Conservation (phyloP, 2,888 invertebrate genomes). For the Baronia brevicornis region DNA sequence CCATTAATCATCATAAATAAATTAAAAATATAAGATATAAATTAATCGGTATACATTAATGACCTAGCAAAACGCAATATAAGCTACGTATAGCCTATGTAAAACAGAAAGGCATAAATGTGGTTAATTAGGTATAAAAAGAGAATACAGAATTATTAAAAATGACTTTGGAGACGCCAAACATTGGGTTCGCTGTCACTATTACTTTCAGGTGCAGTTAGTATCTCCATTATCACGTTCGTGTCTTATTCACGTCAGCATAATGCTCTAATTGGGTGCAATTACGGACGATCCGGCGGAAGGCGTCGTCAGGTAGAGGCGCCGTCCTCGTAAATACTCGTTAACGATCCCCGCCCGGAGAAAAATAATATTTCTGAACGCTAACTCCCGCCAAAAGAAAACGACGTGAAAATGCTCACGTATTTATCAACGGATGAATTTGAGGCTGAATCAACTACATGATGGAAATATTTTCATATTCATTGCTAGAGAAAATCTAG, state of each 20-base stretch:
- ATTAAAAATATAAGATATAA: too few species aligned
- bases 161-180: constrained; percentile 40
- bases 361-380: constrained; percentile 69
- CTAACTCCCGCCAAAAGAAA: constrained; percentile 54
- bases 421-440: constrained; percentile 51
- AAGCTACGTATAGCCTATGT: too few species aligned
- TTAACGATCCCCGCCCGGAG: constrained; percentile 64
- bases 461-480: constrained; percentile 45
- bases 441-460: constrained; percentile 52
- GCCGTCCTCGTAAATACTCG: constrained; percentile 70
- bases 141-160: constrained; percentile 50
- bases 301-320: constrained; percentile 66
- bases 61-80: too few species aligned
- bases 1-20: too few species aligned
- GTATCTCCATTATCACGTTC: constrained; percentile 68
- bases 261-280: constrained; percentile 74
- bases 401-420: constrained; percentile 58
- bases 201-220: constrained; percentile 45
- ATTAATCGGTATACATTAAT: too few species aligned
- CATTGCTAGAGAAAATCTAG: constrained; percentile 43
- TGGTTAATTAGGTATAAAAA: too few species aligned
- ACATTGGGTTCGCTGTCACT: constrained; percentile 25
- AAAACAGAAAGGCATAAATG: too few species aligned
- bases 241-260: constrained; percentile 72
- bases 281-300: constrained; percentile 66